phyloP scores from a whole-genome alignment of 2,113 vertebrate genomes.

The Lepidothrix coronata region DNA sequence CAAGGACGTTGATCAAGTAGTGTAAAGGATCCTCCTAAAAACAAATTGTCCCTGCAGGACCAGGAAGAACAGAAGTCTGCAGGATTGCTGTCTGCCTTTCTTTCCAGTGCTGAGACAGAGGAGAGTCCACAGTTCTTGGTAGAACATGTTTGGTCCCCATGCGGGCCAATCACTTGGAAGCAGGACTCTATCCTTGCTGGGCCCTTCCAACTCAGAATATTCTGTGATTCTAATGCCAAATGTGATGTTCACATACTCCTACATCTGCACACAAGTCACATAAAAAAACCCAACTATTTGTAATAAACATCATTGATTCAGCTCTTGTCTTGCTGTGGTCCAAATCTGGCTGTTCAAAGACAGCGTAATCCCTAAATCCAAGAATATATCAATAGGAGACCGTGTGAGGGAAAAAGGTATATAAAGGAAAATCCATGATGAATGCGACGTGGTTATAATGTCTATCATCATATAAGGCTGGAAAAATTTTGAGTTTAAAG shows the following conservation, averaged over 20 bases:
- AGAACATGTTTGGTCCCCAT: neutral
- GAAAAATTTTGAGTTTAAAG: neutral
- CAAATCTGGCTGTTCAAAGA: neutral
- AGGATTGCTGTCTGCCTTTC: neutral
- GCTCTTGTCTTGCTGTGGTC: neutral
- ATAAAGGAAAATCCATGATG: neutral
- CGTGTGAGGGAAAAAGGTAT: neutral
- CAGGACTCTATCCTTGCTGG: neutral
- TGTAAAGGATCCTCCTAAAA: neutral
- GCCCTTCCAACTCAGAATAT: neutral
- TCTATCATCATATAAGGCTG: neutral
- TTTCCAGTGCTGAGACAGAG: neutral
- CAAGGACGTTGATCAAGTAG: neutral
- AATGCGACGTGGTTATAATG: neutral
- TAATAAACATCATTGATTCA: neutral
- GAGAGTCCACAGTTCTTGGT: neutral
- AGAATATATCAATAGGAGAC: neutral
- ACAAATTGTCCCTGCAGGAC: neutral
- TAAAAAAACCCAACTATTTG: neutral
- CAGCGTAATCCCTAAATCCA: neutral
- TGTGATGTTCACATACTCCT: neutral
- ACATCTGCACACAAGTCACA: neutral
- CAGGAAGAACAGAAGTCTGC: neutral
- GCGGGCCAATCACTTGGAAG: neutral
- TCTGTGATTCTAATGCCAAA: neutral